Conservation (phyloP, 2,113 vertebrate species). For the Pedetes capensis region DNA sequence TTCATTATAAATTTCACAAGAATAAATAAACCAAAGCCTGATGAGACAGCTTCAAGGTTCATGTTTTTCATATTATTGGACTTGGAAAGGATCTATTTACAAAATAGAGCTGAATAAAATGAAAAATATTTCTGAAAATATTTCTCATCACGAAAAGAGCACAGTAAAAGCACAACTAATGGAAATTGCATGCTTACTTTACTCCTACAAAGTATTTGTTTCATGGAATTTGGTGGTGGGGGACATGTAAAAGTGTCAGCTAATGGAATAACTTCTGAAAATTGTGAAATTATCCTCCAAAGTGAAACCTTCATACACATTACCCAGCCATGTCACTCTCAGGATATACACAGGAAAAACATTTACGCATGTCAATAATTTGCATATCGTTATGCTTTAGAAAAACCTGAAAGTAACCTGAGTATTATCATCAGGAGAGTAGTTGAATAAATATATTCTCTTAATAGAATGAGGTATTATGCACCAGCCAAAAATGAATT, state of each 20-base stretch:
- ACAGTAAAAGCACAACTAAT: background rate
- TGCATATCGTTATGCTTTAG: background rate
- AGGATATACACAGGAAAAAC: background rate
- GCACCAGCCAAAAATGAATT: background rate
- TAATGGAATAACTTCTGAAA: background rate
- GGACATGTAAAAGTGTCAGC: background rate
- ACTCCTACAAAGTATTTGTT: background rate
- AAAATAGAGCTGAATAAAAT: background rate
- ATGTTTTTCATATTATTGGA: background rate
- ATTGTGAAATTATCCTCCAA: background rate
- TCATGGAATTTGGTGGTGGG: background rate
- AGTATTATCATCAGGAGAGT: background rate
- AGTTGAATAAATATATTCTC: background rate
- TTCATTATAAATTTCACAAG: background rate
- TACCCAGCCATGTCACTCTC: background rate
- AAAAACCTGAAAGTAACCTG: background rate
- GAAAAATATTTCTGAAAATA: background rate
- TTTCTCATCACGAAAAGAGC: background rate
- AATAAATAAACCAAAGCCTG: background rate
- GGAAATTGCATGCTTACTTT: background rate
- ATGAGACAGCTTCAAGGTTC: background rate
- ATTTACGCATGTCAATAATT: background rate
- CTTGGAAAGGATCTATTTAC: background rate
- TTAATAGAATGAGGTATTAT: background rate
- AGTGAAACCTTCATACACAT: background rate